These are phyloP conservation scores for Pteruthius melanotis DNA, from an alignment of 2,113 vertebrate species.

Conservation along the genomic window DNA sequence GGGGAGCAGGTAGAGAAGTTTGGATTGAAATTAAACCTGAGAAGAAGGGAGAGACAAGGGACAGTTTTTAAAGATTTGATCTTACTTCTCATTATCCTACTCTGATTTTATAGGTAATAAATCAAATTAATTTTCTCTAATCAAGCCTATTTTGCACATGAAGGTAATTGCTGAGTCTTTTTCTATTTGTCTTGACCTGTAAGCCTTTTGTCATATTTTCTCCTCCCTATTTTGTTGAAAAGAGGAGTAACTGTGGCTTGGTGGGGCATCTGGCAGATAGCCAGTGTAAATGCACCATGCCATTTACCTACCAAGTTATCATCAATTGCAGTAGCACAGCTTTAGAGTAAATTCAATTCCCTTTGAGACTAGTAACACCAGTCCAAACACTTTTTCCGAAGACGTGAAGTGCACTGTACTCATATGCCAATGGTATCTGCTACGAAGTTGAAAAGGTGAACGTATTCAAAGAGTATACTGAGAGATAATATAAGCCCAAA, in stretches of 20 bases:
- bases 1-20: not conserved
- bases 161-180: not conserved
- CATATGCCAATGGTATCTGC: too few species aligned
- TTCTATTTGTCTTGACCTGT: not conserved
- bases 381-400: not conserved
- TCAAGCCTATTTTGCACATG: not conserved
- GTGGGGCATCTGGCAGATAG: fast-evolving
- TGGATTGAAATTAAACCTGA: not conserved
- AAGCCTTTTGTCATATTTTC: not conserved
- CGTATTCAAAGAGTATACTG: not conserved
- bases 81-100: not conserved
- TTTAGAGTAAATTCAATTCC: not conserved
- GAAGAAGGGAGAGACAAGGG: not conserved
- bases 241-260: not conserved
- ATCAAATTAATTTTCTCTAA: not conserved
- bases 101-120: not conserved
- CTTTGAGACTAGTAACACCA: not conserved
- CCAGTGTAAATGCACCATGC: not conserved
- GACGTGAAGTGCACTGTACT: not conserved
- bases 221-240: not conserved
- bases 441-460: not conserved
- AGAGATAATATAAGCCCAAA: not conserved
- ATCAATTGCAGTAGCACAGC: not conserved
- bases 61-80: not conserved
- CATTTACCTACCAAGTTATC: not conserved